Conservation (phyloP, 2,113 vertebrate species). For the Phyllopteryx taeniolatus region DNA sequence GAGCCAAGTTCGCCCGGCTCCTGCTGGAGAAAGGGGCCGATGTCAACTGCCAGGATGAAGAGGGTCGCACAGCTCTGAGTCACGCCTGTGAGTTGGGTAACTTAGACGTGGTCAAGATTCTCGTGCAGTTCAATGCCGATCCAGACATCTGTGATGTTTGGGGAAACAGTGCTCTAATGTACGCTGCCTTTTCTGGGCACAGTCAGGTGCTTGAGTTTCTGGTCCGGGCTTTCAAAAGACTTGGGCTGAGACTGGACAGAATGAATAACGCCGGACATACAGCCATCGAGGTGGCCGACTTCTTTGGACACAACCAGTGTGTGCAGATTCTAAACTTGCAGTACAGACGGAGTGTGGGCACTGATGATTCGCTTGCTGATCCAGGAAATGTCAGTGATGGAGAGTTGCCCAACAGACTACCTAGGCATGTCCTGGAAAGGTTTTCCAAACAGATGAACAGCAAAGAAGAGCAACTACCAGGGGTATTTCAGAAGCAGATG, state of each 20-base stretch:
- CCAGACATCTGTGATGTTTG: constrained; percentile 80
- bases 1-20: constrained; percentile 79
- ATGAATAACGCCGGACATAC: constrained; percentile 81
- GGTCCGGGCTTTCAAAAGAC: constrained; percentile 84
- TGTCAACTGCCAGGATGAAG: constrained; percentile 81
- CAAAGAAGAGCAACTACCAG: constrained; percentile 68
- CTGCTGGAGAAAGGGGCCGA: constrained; percentile 85
- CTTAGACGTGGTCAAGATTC: constrained; percentile 82
- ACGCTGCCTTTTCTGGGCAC: constrained; percentile 83
- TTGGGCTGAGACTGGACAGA: constrained; percentile 80
- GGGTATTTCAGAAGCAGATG: constrained; percentile 67
- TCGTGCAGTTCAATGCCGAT: constrained; percentile 85
- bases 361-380: constrained; percentile 43
- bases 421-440: constrained; percentile 71
- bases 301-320: constrained; percentile 80
- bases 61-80: constrained; percentile 83
- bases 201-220: constrained; percentile 84
- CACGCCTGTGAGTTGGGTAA: constrained; percentile 83
- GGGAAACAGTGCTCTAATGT: constrained; percentile 86
- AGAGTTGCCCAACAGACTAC: constrained; percentile 68
- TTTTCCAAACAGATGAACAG: constrained; percentile 69
- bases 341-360: constrained; percentile 41
- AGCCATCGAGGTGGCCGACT: constrained; percentile 77
- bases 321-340: constrained; percentile 74
- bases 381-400: constrained; percentile 28